phyloP scores from a whole-genome alignment of 2,113 vertebrate species.

The Pelmatolapia mariae region DNA sequence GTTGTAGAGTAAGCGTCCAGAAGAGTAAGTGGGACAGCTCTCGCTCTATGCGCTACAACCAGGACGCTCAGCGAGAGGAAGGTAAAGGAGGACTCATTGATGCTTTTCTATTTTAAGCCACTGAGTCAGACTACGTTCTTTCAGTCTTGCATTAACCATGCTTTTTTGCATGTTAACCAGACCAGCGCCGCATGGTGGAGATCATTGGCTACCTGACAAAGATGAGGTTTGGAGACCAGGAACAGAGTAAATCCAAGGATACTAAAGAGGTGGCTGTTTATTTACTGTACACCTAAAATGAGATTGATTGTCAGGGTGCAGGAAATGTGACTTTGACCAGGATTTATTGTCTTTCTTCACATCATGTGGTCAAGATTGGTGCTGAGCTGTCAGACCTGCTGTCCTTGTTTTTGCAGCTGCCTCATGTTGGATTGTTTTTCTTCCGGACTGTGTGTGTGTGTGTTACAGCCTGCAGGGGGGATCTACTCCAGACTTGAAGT shows the following conservation, averaged over 20 bases:
- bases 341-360: background rate
- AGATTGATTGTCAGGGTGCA: background rate
- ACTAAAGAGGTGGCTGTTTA: slow-evolving; percentile 84
- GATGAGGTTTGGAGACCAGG: slow-evolving; percentile 90
- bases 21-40: slow-evolving; percentile 94
- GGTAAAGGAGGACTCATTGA: slow-evolving; percentile 63
- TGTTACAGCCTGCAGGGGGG: slow-evolving; percentile 78
- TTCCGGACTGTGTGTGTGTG: background rate
- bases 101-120: background rate
- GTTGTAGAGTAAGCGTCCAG: slow-evolving; percentile 84
- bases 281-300: background rate
- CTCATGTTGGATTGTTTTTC: background rate
- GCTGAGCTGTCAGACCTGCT: background rate
- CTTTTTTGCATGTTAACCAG: slow-evolving; percentile 54
- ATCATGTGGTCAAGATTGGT: background rate
- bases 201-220: slow-evolving; percentile 89
- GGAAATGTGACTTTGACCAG: background rate
- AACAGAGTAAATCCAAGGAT: slow-evolving; percentile 83
- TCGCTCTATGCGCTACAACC: slow-evolving; percentile 91
- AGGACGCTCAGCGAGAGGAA: slow-evolving; percentile 95
- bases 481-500: slow-evolving; percentile 90
- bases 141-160: background rate
- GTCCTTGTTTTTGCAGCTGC: slow-evolving; percentile 14
- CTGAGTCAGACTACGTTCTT: background rate
- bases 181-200: slow-evolving; percentile 95